phyloP scores from a whole-genome alignment of 64 coral and sea anemone genomes.

The Dendronephthya gigantea region DNA sequence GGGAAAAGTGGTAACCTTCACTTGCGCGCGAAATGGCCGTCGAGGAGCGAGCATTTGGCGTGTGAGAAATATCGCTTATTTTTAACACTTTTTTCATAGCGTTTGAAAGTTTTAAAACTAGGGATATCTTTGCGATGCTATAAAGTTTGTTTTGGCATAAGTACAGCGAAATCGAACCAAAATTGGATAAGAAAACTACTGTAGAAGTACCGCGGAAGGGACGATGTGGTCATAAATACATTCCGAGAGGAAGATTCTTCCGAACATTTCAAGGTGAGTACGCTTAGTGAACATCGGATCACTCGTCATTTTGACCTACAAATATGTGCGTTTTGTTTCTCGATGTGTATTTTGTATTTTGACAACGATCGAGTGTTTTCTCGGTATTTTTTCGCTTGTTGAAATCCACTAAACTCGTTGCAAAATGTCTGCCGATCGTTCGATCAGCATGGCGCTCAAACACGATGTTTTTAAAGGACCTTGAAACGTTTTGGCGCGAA shows the following conservation, averaged over 20 bases:
- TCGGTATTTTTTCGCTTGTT: background rate
- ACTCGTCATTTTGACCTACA: too few relatives aligned
- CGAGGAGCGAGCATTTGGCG: too few relatives aligned
- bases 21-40: too few relatives aligned
- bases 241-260: conserved; percentile 3
- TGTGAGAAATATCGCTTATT: too few relatives aligned
- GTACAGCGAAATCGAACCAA: background rate
- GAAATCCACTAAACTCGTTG: background rate
- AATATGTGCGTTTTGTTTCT: too few relatives aligned
- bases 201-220: background rate
- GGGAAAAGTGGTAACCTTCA: background rate
- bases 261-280: background rate
- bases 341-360: too few relatives aligned
- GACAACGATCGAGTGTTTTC: too few relatives aligned
- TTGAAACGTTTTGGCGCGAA: too few relatives aligned
- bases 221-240: background rate
- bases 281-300: background rate
- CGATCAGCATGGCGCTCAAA: background rate
- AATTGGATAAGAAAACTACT: background rate
- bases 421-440: background rate
- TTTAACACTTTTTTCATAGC: too few relatives aligned
- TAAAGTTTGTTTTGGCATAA: background rate
- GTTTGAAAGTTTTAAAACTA: too few relatives aligned
- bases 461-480: too few relatives aligned
- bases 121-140: too few relatives aligned